Conservation (phyloP, 2,113 vertebrate genomes). For the Promerops cafer region DNA sequence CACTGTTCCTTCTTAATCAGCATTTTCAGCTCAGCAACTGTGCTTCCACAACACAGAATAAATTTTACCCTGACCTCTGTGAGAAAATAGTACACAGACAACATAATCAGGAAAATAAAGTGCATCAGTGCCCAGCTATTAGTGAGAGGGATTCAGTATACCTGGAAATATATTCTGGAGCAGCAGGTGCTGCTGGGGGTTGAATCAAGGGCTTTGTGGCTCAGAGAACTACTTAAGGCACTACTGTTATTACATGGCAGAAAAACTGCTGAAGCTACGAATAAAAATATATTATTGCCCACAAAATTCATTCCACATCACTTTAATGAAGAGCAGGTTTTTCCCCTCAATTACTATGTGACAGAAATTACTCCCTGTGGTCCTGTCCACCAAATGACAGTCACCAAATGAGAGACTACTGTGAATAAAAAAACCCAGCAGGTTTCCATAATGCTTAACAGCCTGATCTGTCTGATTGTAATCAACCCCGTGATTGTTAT, state of each 20-base stretch:
- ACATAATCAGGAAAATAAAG: background rate
- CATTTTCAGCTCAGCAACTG: background rate
- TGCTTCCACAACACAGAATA: background rate
- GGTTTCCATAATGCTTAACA: background rate
- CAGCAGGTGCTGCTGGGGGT: background rate
- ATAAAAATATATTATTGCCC: background rate
- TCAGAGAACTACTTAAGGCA: background rate
- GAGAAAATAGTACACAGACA: background rate
- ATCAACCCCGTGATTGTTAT: background rate
- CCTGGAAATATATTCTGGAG: background rate
- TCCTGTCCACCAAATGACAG: background rate
- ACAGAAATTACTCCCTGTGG: background rate
- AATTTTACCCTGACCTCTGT: background rate
- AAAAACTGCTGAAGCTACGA: background rate
- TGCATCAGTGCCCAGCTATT: background rate
- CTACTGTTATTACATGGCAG: background rate
- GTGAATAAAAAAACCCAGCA: background rate
- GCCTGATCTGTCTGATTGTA: background rate
- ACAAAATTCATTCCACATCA: background rate
- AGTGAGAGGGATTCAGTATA: background rate
- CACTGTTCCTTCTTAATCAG: background rate
- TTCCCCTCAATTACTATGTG: background rate
- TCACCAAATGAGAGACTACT: background rate
- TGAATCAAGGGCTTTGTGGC: background rate
- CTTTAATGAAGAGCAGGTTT: conserved; percentile 28